phyloP scores from a whole-genome alignment of 2,113 vertebrate genomes.

The human region DNA sequence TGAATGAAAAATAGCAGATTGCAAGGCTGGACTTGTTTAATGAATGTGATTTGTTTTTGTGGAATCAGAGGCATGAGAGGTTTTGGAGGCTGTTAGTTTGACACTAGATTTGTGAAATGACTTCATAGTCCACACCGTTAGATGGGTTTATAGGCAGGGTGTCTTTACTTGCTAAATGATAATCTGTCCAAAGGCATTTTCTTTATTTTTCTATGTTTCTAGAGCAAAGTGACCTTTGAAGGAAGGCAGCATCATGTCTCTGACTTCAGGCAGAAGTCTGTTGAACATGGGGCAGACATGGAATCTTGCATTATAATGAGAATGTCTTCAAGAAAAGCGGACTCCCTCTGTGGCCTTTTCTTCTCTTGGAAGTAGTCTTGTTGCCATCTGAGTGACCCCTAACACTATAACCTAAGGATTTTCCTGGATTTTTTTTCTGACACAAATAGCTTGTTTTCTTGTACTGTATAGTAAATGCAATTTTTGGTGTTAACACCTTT shows the following conservation, averaged over 20 bases:
- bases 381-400: not conserved
- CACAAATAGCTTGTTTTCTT: not conserved
- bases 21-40: conserved; percentile 58
- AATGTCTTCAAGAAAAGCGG: not conserved
- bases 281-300: not conserved
- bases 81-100: not conserved
- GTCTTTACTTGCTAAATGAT: not conserved
- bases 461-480: not conserved
- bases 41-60: conserved; percentile 24
- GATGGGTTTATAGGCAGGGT: not conserved
- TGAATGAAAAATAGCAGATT: conserved; percentile 29
- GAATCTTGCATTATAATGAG: not conserved
- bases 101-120: not conserved
- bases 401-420: not conserved
- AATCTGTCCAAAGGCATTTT: not conserved
- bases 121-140: not conserved
- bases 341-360: no score
- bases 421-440: not conserved
- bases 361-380: not conserved
- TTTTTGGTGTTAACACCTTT: conserved; percentile 29
- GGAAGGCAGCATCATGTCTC: not conserved
- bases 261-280: not conserved
- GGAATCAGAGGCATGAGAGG: not conserved
- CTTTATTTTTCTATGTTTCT: not conserved
- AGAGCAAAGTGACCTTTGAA: not conserved